Base-by-base conservation (phyloP, 2,113 vertebrate species). In the Pluvialis apricaria region DNA sequence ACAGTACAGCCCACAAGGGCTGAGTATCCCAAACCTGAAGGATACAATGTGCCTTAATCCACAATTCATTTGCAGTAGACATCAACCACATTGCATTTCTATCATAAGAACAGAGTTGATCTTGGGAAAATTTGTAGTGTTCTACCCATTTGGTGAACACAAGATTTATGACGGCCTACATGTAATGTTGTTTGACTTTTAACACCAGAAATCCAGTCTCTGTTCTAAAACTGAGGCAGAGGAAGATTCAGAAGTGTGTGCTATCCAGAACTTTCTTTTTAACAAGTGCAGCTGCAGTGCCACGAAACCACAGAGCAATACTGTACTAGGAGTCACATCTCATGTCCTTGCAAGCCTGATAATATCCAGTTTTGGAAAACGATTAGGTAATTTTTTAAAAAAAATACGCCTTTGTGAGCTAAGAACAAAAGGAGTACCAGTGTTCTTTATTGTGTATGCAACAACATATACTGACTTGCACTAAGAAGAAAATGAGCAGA, bases 111-210 rank as follows among this genome's bases (percentile, higher is more conserved):
- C 44, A 86, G 58, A 96, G 51, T 7, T 83, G 40, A 81, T 91
- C 71, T 94, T 78, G 6, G 14, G 54, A 87, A 97, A 95, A 97
- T 84, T 49, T 70, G 60, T 68, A 45, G 19, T 61, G 15, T 44
- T 73, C 25, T 91, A 62, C 28, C 49, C 31, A 62, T 95, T 93
- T 94, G 49, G 49, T 88, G 78, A 92, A 93, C 22, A 24, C 26
- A 96, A 94, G 83, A 92, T 91, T 97, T 96, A 95, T 69, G 92
- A 86, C 9, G 12, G 47, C 31, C n/a, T 81, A 84, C 83, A 76
- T 32, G 90, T 71, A 88, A 79, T 69, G 38, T 66, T 26, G 10
- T 92, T 97, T 97, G 90, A 90, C 82, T 96, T 96, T 94, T 82
- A 88, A 94, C 60, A 65, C 72, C 86, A 76, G 71, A 95, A 94